Conservation (phyloP, 1,140 invertebrate genomes). For the Condylostylus longicornis region DNA sequence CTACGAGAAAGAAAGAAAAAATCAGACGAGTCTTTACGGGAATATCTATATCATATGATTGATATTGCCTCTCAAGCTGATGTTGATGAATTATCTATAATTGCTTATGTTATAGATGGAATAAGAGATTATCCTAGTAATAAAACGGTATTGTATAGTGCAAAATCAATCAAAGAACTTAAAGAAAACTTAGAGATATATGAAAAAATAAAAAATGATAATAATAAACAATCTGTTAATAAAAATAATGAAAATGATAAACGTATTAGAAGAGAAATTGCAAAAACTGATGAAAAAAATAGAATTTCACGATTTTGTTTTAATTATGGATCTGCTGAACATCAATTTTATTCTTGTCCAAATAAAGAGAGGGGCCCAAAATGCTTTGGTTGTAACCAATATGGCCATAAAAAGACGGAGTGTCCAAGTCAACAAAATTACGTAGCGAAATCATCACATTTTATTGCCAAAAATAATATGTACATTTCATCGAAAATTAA, state of each 20-base stretch:
- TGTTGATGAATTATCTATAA: slow-evolving; percentile 17
- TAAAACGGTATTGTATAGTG: slow-evolving; percentile 27
- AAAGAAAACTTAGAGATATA: slow-evolving; percentile 16
- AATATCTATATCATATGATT: slow-evolving; percentile 15
- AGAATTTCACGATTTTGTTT: slow-evolving; percentile 8
- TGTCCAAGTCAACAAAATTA: not conserved
- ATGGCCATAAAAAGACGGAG: slow-evolving; percentile 4
- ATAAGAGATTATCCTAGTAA: slow-evolving; percentile 19
- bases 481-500: not conserved
- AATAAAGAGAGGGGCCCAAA: slow-evolving; percentile 11
- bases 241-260: not conserved
- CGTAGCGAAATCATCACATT: not conserved
- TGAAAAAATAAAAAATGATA: slow-evolving; percentile 12
- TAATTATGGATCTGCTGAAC: slow-evolving; percentile 11
- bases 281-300: not conserved
- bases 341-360: slow-evolving; percentile 2
- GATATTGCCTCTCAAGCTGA: slow-evolving; percentile 18
- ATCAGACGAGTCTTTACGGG: slow-evolving; percentile 9
- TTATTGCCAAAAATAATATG: not conserved
- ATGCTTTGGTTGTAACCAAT: slow-evolving; percentile 15
- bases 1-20: slow-evolving; percentile 14
- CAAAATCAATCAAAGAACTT: slow-evolving; percentile 14
- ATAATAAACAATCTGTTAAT: not conserved
- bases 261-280: not conserved
- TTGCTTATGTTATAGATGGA: slow-evolving; percentile 28